Evolutionary conservation across 2,888 invertebrate species (phyloP).

Genomic region (Lasioglossum figueresi): DNA sequence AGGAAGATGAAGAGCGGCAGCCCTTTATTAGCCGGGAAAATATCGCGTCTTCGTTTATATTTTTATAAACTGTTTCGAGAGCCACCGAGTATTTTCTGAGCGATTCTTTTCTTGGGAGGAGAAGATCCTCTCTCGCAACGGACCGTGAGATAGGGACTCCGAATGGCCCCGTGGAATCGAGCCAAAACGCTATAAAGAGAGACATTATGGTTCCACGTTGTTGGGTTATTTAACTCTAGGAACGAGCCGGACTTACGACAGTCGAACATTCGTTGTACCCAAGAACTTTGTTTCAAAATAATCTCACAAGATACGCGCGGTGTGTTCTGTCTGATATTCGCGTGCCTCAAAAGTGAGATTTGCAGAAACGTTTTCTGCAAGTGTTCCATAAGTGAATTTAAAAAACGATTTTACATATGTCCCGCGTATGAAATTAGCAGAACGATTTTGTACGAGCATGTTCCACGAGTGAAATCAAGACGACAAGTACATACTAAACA

Average conservation of each 20-base stretch:
- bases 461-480: neutral
- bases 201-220: slow-evolving; percentile 4
- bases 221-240: slow-evolving; percentile 3
- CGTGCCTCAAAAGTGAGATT: too few species aligned
- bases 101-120: neutral
- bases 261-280: neutral
- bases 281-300: neutral
- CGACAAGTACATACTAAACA: neutral
- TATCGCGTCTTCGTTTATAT: neutral
- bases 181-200: slow-evolving; percentile 3
- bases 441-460: too few species aligned
- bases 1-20: neutral
- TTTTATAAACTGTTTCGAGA: slow-evolving; percentile 2
- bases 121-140: neutral
- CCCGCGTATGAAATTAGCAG: too few species aligned
- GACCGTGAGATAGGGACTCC: slow-evolving; percentile 2
- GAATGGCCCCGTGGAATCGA: slow-evolving; percentile 5
- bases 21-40: neutral
- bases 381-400: neutral
- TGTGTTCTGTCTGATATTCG: too few species aligned
- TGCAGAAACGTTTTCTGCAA: neutral
- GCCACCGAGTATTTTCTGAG: neutral
- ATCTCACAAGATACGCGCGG: too few species aligned
- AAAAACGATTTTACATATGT: too few species aligned
- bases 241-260: neutral